A percentile compares a stretch with the other conserved stretches of the same genome.
phyloP scores from a whole-genome alignment of 2,888 invertebrate genomes.

The Lordiphosa fenestrarum region DNA sequence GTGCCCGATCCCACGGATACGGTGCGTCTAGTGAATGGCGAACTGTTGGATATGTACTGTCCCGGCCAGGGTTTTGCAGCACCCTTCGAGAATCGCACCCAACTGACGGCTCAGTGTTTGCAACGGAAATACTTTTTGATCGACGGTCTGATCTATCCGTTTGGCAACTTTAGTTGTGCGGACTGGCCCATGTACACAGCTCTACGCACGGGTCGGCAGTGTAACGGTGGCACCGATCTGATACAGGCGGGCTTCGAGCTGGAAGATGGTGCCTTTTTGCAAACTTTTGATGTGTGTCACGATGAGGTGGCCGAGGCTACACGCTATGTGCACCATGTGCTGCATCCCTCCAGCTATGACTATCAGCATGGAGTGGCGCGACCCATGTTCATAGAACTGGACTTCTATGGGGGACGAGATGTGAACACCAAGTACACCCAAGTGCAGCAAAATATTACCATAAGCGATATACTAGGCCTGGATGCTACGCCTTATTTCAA shows the following conservation, averaged over 20 bases:
- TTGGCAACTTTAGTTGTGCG: constrained; percentile 75
- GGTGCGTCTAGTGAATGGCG: constrained; percentile 64
- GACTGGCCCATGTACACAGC: constrained; percentile 69
- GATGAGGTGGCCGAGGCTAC: constrained; percentile 77
- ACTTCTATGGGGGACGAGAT: constrained; percentile 75
- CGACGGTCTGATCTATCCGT: constrained; percentile 62
- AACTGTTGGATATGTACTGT: constrained; percentile 75
- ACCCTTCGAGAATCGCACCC: constrained; percentile 50
- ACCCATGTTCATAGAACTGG: constrained; percentile 72
- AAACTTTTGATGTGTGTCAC: constrained; percentile 79
- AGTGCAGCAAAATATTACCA: constrained; percentile 75
- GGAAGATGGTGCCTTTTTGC: constrained; percentile 74
- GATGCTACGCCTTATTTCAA: constrained; percentile 69
- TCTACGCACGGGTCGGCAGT: constrained; percentile 64
- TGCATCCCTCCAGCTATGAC: constrained; percentile 79
- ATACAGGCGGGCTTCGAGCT: constrained; percentile 79
- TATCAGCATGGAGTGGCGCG: constrained; percentile 79
- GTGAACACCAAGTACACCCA: constrained; percentile 76
- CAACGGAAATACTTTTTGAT: constrained; percentile 67
- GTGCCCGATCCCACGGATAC: constrained; percentile 68
- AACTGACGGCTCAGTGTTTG: constrained; percentile 71
- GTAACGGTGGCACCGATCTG: constrained; percentile 71
- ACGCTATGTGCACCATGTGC: constrained; percentile 77
- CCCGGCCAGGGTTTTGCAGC: constrained; percentile 58
- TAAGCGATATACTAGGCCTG: constrained; percentile 76